A percentile compares a stretch with the other conserved stretches of the same genome.
phyloP scores from a whole-genome alignment of 1,140 invertebrate species.

The Heliconius melpomene region DNA sequence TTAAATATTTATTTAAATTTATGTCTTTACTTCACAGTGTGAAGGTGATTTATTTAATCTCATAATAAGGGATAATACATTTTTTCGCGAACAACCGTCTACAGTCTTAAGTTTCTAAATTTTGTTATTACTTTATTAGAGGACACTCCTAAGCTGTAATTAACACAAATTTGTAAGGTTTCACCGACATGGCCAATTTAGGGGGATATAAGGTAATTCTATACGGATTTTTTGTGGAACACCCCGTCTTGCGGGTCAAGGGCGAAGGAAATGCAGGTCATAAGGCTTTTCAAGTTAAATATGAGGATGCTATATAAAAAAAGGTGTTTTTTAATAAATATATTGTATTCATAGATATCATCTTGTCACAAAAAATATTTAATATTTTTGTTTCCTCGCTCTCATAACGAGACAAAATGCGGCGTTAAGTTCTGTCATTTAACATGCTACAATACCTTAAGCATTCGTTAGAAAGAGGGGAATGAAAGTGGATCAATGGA shows the following conservation, averaged over 20 bases:
- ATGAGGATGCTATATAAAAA: not conserved
- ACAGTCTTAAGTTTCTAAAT: constrained; percentile 20
- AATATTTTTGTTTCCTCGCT: too few species aligned
- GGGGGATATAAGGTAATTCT: constrained; percentile 32
- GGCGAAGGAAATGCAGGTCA: constrained; percentile 14
- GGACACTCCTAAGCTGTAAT: constrained; percentile 31
- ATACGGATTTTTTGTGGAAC: constrained; percentile 32
- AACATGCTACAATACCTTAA: too few species aligned
- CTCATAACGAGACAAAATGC: too few species aligned
- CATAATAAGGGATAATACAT: not conserved
- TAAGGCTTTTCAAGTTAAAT: not conserved
- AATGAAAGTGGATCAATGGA: too few species aligned
- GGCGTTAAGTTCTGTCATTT: too few species aligned
- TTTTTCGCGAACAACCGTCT: not conserved
- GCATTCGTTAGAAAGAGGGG: too few species aligned
- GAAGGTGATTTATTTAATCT: not conserved
- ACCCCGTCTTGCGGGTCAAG: constrained; percentile 30
- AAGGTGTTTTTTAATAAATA: not conserved
- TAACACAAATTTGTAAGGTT: constrained; percentile 33
- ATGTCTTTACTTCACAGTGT: too few species aligned
- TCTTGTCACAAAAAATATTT: too few species aligned
- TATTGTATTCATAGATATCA: too few species aligned
- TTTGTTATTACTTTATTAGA: constrained; percentile 18
- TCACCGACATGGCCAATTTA: constrained; percentile 35
- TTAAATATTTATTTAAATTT: too few species aligned